Base-by-base conservation (phyloP, 2,113 vertebrate genomes). In the Vireo altiloquus region DNA sequence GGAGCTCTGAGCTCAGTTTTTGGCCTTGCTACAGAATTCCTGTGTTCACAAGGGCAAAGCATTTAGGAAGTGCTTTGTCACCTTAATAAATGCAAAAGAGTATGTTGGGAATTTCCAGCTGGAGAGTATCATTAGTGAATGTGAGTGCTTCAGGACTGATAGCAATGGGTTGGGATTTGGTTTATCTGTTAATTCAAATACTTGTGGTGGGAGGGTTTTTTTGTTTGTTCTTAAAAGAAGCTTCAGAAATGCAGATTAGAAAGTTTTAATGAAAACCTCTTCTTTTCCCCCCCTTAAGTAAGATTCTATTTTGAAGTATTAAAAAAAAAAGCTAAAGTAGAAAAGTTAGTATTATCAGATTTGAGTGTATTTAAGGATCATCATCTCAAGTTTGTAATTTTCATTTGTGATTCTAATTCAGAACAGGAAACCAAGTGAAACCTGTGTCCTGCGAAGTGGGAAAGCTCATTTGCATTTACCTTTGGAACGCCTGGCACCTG, bases 11-110 rank as follows among this genome's bases (percentile, higher is more conserved):
- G 68, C 72, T 92, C 42, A 52, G 72, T 31, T 86, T 94, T 94
- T 96, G 64, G 85, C 88, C 82, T 95, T 92, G 28, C 52, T 86
- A 15, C 68, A 86, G 78, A 81, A 95, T 95, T 97, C 64, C 23
- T 90, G 31, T 75, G 71, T 88, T 86, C 64, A 27, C 60, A 70
- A 63, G 56, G 60, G 56, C 75, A 88, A 90, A 80, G 66, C 8
- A 68, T 89, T 94, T 93, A 94, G 90, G 90, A 96, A 95, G 52
- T 70, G 82, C 90, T 93, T 93, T 92, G 90, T 95, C 94, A 94
- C 88, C 79, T 94, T 90, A 91, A 90, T 69, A 84, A 89, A 95
- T 66, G 59, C 74, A 50, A 90, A 87, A 54, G 60, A 52, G 39
- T 64, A 28, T 66, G 22, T 35, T 87, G 91, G 81, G 83, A 91